Percentiles rank a stretch among this genome's conserved stretches.
phyloP scores from a whole-genome alignment of 2,797 vertebrate species.

The Xenopus petersii region DNA sequence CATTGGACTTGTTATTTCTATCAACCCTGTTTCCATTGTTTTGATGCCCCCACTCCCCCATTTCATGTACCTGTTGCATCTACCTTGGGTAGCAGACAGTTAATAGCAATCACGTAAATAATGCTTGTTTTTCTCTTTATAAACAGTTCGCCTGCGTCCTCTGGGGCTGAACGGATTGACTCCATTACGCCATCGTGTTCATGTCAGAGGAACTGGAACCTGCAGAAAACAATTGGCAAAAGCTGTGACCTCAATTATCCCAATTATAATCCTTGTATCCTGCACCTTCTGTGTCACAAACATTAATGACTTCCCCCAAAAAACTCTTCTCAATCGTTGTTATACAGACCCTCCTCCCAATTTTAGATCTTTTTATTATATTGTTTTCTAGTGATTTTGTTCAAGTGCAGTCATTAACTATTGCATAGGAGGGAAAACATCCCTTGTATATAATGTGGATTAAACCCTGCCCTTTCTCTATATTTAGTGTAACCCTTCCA shows the following conservation, averaged over 20 bases:
- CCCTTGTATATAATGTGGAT: neutral
- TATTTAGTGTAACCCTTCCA: neutral
- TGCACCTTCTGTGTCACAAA: neutral
- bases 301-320: neutral
- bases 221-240: neutral
- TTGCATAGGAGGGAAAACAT: too few relatives aligned
- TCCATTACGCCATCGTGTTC: neutral
- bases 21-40: too few relatives aligned
- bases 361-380: too few relatives aligned
- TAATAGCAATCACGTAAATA: neutral
- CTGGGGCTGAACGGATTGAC: neutral
- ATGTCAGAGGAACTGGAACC: neutral
- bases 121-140: neutral
- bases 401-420: too few relatives aligned
- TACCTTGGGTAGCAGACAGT: too few relatives aligned
- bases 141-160: neutral
- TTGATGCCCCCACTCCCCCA: fast-evolving
- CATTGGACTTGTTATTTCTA: too few relatives aligned
- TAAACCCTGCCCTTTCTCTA: neutral
- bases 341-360: too few relatives aligned
- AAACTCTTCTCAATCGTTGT: too few relatives aligned
- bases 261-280: neutral
- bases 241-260: neutral
- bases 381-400: too few relatives aligned
- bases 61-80: too few relatives aligned